phyloP scores from a whole-genome alignment of 2,797 vertebrate genomes.

The Acrossocheilus wenchowensis region DNA sequence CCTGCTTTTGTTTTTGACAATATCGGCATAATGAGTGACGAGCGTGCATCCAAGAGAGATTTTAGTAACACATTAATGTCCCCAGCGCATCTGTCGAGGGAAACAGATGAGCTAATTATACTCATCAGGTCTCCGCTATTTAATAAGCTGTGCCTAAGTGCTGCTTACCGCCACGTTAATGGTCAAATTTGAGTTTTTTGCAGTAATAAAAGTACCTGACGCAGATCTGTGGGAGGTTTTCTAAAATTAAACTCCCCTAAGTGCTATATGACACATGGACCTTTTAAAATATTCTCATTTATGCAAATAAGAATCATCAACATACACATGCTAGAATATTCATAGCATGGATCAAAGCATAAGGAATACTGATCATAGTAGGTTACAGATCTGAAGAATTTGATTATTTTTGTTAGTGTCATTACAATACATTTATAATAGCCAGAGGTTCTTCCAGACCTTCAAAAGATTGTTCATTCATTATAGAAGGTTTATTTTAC shows the following conservation, averaged over 20 bases:
- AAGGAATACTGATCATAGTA: background rate
- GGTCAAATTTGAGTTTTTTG: slow-evolving; percentile 31
- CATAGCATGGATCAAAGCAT: background rate
- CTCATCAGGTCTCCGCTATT: slow-evolving; percentile 49
- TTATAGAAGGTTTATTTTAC: background rate
- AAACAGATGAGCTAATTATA: slow-evolving; percentile 62
- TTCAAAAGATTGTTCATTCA: background rate
- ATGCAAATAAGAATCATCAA: slow-evolving; percentile 38
- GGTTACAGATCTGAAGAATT: background rate
- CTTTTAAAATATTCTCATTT: slow-evolving; percentile 33
- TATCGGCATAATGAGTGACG: slow-evolving; percentile 42
- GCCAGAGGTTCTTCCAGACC: slow-evolving; percentile 7
- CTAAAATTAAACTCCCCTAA: slow-evolving; percentile 40
- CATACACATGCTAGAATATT: slow-evolving; percentile 1
- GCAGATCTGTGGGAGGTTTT: slow-evolving; percentile 24
- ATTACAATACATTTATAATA: background rate
- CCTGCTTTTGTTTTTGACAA: slow-evolving; percentile 18
- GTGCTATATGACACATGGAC: background rate
- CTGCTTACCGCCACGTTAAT: slow-evolving; percentile 59
- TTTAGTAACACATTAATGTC: slow-evolving; percentile 55
- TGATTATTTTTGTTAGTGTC: background rate
- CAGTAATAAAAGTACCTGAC: slow-evolving; percentile 43
- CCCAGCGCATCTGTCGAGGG: slow-evolving; percentile 50
- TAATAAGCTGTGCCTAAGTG: slow-evolving; percentile 57
- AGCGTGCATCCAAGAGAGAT: slow-evolving; percentile 47